Conservation (phyloP, 2,888 invertebrate genomes). For the Hanleya hanleyi region DNA sequence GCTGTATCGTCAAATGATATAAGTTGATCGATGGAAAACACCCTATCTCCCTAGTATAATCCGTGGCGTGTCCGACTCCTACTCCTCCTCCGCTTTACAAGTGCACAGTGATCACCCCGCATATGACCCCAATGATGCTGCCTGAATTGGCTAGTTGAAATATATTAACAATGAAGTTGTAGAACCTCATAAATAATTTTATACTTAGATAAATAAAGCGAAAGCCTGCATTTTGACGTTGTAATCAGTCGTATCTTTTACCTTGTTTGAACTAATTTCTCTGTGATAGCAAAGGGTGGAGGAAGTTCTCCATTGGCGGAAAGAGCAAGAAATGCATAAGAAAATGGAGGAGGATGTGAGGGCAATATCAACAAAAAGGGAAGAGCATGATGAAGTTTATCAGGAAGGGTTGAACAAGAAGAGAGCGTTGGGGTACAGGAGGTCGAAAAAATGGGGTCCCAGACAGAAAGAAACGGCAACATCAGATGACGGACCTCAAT, state of each 20-base stretch:
- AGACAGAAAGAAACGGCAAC: slow-evolving; percentile 46
- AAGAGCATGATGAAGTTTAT: slow-evolving; percentile 56
- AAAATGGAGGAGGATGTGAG: slow-evolving; percentile 79
- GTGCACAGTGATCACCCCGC: too few species aligned
- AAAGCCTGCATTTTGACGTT: not conserved
- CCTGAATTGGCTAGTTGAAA: too few species aligned
- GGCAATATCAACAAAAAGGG: slow-evolving; percentile 80
- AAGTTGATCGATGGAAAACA: too few species aligned
- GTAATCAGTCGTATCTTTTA: not conserved
- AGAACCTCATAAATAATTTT: too few species aligned
- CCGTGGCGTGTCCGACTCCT: too few species aligned
- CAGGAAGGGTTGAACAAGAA: slow-evolving; percentile 49
- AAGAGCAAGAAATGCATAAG: slow-evolving; percentile 77
- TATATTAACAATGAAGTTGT: too few species aligned
- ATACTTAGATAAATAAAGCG: too few species aligned
- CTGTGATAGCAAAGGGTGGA: slow-evolving; percentile 58
- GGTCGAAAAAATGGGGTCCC: not conserved
- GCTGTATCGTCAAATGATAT: too few species aligned
- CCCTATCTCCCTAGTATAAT: too few species aligned
- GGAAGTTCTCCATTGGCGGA: slow-evolving; percentile 81
- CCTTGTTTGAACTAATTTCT: not conserved
- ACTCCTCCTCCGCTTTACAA: too few species aligned
- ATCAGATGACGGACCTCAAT: slow-evolving; percentile 42
- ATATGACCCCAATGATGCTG: too few species aligned
- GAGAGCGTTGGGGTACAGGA: slow-evolving; percentile 39